A percentile compares a stretch with the other conserved stretches of the same genome.
phyloP scores from a whole-genome alignment of 2,797 vertebrate genomes.

The Gymnocypris eckloni region DNA sequence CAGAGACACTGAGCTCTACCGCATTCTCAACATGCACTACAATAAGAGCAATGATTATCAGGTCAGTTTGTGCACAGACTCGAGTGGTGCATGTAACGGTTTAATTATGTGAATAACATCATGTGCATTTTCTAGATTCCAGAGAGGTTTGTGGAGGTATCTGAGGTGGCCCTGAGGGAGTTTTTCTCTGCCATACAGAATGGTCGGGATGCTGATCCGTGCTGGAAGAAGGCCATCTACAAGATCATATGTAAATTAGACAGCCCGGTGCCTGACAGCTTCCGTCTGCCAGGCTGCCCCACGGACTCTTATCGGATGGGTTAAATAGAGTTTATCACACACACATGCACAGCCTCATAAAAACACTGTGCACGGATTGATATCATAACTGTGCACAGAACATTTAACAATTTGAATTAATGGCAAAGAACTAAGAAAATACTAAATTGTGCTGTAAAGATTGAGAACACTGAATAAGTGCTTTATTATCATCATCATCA shows the following conservation, averaged over 20 bases:
- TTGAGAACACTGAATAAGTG: not conserved
- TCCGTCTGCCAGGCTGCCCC: slow-evolving; percentile 82
- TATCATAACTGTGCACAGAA: slow-evolving; percentile 3
- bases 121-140: slow-evolving; percentile 73
- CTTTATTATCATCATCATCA: slow-evolving; percentile 5
- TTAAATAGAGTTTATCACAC: slow-evolving; percentile 38
- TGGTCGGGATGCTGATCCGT: slow-evolving; percentile 82
- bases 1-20: slow-evolving; percentile 81
- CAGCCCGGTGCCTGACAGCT: slow-evolving; percentile 81
- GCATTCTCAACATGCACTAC: slow-evolving; percentile 85
- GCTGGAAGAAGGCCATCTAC: slow-evolving; percentile 87
- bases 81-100: not conserved
- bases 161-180: slow-evolving; percentile 82
- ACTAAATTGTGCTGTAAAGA: slow-evolving; percentile 10
- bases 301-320: slow-evolving; percentile 66
- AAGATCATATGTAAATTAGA: slow-evolving; percentile 86
- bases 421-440: slow-evolving; percentile 9
- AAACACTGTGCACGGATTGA: slow-evolving; percentile 24
- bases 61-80: slow-evolving; percentile 66
- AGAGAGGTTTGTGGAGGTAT: slow-evolving; percentile 81
- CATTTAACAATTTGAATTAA: not conserved
- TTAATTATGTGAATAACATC: not conserved
- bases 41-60: slow-evolving; percentile 85
- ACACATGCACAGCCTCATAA: slow-evolving; percentile 49
- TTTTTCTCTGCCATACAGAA: slow-evolving; percentile 82